Conservation (phyloP, 2,113 vertebrate genomes). For the Paratilapia polleni region DNA sequence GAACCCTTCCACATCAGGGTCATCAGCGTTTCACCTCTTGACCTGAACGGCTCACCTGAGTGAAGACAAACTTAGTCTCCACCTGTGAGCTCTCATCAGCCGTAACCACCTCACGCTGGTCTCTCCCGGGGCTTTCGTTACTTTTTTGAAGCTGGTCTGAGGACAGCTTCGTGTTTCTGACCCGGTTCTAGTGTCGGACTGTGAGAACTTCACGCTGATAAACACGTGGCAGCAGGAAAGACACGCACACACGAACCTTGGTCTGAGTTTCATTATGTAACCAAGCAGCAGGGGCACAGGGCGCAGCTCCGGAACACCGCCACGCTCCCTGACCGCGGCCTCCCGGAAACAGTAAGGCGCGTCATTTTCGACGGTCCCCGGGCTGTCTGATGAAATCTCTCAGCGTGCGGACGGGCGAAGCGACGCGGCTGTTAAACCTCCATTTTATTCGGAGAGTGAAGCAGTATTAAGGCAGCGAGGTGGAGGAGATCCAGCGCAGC, state of each 20-base stretch:
- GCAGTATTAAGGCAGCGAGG: neutral
- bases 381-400: slow-evolving; percentile 81
- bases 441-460: neutral
- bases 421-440: neutral
- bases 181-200: too few relatives aligned
- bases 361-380: slow-evolving; percentile 59
- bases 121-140: too few relatives aligned
- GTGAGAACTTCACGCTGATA: neutral
- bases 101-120: too few relatives aligned
- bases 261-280: neutral
- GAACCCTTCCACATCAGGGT: too few relatives aligned
- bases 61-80: too few relatives aligned
- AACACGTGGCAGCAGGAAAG: neutral
- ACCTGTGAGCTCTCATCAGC: too few relatives aligned
- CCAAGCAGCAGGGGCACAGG: neutral
- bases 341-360: neutral
- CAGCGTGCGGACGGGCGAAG: neutral
- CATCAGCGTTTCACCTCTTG: too few relatives aligned
- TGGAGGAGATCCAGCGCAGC: too few relatives aligned
- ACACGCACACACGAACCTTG: neutral
- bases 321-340: slow-evolving; percentile 44
- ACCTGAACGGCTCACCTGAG: too few relatives aligned
- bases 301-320: neutral
- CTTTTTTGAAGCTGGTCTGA: too few relatives aligned
- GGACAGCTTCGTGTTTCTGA: too few relatives aligned